phyloP scores from a whole-genome alignment of 2,888 invertebrate genomes.

The Meghimatium bilineatum region DNA sequence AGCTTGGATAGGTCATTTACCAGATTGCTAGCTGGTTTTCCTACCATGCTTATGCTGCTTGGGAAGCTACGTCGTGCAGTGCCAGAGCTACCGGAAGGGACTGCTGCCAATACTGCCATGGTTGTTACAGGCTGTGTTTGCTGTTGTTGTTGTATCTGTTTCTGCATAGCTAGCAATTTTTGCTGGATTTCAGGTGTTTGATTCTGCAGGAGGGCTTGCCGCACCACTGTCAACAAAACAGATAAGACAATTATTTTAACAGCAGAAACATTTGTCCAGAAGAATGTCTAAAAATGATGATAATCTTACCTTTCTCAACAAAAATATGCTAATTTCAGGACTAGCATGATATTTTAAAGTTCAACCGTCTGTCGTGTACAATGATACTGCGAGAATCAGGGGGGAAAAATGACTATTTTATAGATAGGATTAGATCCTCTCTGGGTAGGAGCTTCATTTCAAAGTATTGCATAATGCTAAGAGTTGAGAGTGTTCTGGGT shows the following conservation, averaged over 20 bases:
- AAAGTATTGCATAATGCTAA: too few relatives aligned
- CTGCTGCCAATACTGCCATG: neutral
- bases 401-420: too few relatives aligned
- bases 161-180: constrained; percentile 90
- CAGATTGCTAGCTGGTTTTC: constrained; percentile 83
- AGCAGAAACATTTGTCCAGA: too few relatives aligned
- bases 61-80: constrained; percentile 13
- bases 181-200: constrained; percentile 94
- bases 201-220: constrained; percentile 93
- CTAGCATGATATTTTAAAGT: too few relatives aligned
- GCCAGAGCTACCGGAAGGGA: constrained; percentile 23
- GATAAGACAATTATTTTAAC: constrained; percentile 1
- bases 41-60: neutral
- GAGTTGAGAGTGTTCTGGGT: too few relatives aligned
- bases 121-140: constrained; percentile 37
- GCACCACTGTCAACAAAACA: constrained; percentile 84
- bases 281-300: too few relatives aligned
- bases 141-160: constrained; percentile 78
- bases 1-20: constrained; percentile 68
- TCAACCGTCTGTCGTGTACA: too few relatives aligned
- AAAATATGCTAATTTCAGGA: too few relatives aligned
- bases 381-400: too few relatives aligned
- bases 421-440: too few relatives aligned
- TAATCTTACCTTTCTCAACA: too few relatives aligned
- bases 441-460: too few relatives aligned